A percentile compares a stretch with the other conserved stretches of the same genome.
Evolutionary conservation across 2,113 vertebrate species (phyloP).

Genomic region (Syrrhaptes paradoxus): DNA sequence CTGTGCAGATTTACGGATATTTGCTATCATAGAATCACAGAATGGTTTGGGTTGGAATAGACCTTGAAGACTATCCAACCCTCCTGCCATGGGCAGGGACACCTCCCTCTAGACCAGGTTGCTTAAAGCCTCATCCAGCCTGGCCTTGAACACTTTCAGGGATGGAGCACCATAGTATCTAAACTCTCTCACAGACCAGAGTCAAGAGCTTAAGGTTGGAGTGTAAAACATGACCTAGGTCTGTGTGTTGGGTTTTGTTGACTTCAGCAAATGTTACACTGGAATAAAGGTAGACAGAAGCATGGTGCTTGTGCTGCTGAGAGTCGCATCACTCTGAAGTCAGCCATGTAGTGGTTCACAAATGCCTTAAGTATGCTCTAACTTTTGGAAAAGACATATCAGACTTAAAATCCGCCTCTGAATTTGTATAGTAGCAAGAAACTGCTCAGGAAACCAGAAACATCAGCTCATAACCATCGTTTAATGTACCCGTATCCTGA

Average conservation of each 20-base stretch:
- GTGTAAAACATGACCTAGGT: not conserved
- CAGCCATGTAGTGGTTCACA: not conserved
- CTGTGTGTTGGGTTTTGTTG: not conserved
- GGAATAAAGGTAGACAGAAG: not conserved
- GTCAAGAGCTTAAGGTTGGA: not conserved
- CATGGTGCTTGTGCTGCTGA: not conserved
- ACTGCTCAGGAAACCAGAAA: not conserved
- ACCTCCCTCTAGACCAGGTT: no score
- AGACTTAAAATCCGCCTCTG: not conserved
- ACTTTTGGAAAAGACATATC: not conserved
- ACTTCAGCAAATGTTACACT: not conserved
- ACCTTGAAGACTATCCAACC: no score
- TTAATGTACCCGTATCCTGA: not conserved
- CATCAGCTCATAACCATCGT: not conserved
- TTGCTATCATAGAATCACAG: not conserved
- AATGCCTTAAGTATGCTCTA: not conserved
- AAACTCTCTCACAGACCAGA: not conserved
- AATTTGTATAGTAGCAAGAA: not conserved
- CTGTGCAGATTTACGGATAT: not conserved
- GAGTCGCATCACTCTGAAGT: accelerated
- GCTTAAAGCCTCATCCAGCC: no score
- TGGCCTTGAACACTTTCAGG: no score
- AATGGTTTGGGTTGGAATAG: no score
- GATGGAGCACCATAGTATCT: no score
- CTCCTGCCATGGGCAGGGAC: no score